Evolutionary conservation across 2,113 vertebrate genomes (phyloP), one percentile per base, ranked within the genome.

Genomic region (Rhinoderma darwinii): DNA sequence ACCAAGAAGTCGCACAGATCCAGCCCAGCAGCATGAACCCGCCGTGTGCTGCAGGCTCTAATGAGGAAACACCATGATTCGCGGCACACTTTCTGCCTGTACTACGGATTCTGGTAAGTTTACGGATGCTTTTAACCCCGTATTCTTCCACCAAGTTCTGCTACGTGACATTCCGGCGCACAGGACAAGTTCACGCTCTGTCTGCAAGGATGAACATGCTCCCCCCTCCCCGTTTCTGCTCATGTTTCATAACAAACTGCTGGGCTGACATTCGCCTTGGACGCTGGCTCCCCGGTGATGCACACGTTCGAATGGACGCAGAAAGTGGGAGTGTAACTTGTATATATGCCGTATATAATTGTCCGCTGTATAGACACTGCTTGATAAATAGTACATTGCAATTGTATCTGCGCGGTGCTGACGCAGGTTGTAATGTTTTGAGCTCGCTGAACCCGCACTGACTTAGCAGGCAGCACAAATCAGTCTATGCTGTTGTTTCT

Each of bases 161-260:
- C 9, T 32, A 14, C 15, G 61, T 39, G 35, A 41, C 22, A 82
- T 82, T 61, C 61, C 82, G 30, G 82, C 18, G 20, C 61, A 47
- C 70, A 73, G 66, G 27, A 79, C 32, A 68, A 59, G 61, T 47
- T 51, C 35, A 54, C 43, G 27, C 4, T 32, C n/a, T 73, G 77
- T 51, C 22, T 22, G 18, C 32, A 39, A 59, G 35, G 50, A 73
- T 72, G 39, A 59, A 35, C 66, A 74, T 2, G 54, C 56, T 17
- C 54, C n/a, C 41, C 30, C 47, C 61, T n/a, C n/a, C 7, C 22
- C 25, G 18, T 44, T 22, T 72, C 66, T 47, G 37, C 68, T 86
- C 77, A 74, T 73, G 77, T 86, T 86, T 86, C 85, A 81, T 59
- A 86, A 80, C 84, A 86, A 86, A 76, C 70, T 74, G 83, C 54